A percentile compares a stretch with the other conserved stretches of the same genome.
These are phyloP conservation scores for Julus scandinavius DNA, from an alignment of 2,888 invertebrate species.

Conservation along the genomic window DNA sequence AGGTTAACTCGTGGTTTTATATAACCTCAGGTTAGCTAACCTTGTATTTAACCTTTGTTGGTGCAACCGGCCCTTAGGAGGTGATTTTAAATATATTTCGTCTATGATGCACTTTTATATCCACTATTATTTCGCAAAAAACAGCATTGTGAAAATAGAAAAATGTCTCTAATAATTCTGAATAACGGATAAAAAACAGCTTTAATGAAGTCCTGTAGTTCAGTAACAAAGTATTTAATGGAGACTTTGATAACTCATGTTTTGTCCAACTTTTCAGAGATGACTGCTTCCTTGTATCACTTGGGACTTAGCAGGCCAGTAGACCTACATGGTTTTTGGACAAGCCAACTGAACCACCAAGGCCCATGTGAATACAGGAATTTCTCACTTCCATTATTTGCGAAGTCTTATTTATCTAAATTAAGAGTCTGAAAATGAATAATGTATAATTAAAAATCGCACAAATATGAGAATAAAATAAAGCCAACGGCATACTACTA, in stretches of 20 bases:
- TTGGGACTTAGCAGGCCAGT: slow-evolving; percentile 91
- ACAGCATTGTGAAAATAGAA: no score
- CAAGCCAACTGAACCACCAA: slow-evolving; percentile 57
- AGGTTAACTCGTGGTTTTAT: no score
- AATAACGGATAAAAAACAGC: neutral
- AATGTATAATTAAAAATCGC: neutral
- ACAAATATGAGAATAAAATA: neutral
- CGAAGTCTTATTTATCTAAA: neutral
- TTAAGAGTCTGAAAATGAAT: neutral
- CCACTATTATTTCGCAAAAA: no score
- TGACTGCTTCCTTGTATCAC: slow-evolving; percentile 61
- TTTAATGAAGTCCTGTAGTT: neutral
- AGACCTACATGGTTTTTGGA: slow-evolving; percentile 64
- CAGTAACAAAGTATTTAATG: neutral
- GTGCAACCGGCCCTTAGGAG: no score
- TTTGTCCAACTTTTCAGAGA: neutral
- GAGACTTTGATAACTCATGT: neutral
- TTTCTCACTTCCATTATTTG: neutral
- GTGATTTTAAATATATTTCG: no score
- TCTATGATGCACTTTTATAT: no score
- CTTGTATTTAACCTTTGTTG: no score
- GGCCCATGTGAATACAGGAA: slow-evolving; percentile 54
- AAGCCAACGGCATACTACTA: neutral
- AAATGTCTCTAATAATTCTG: no score
- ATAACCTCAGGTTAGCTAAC: no score